phyloP scores from a whole-genome alignment of 2,888 invertebrate genomes.

The Uloborus plumipes region DNA sequence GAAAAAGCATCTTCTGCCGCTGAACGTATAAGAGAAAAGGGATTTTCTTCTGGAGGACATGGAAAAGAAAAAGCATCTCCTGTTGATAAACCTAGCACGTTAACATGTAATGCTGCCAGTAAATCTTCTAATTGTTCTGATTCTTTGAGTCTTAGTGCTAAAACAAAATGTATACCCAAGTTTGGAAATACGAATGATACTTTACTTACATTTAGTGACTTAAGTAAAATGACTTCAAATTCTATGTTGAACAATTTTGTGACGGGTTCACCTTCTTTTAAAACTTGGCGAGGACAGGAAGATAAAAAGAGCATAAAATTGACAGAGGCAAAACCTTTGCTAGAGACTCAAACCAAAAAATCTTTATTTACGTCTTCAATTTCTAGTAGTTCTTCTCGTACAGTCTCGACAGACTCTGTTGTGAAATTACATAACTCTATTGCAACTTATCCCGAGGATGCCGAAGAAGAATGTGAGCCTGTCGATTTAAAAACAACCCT shows the following conservation, averaged over 20 bases:
- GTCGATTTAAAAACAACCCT: slow-evolving; percentile 77
- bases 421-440: slow-evolving; percentile 81
- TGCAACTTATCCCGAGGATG: slow-evolving; percentile 78
- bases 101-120: background rate
- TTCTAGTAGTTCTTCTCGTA: too few relatives aligned
- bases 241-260: slow-evolving; percentile 44
- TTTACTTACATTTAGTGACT: slow-evolving; percentile 21
- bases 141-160: background rate
- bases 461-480: slow-evolving; percentile 73
- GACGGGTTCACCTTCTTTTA: slow-evolving; percentile 43
- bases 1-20: background rate
- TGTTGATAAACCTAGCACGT: too few relatives aligned
- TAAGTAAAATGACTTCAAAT: slow-evolving; percentile 2
- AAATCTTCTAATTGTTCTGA: background rate
- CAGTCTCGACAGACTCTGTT: slow-evolving; percentile 76
- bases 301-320: slow-evolving; percentile 1
- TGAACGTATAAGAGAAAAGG: background rate
- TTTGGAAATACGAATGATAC: too few relatives aligned
- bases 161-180: too few relatives aligned
- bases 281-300: slow-evolving; percentile 8
- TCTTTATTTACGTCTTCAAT: background rate
- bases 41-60: background rate
- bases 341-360: slow-evolving; percentile 69
- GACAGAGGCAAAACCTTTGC: slow-evolving; percentile 72
- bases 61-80: background rate